Evolutionary conservation across 1,140 invertebrate genomes (phyloP).

Genomic region (Geopemphigus sp.): DNA sequence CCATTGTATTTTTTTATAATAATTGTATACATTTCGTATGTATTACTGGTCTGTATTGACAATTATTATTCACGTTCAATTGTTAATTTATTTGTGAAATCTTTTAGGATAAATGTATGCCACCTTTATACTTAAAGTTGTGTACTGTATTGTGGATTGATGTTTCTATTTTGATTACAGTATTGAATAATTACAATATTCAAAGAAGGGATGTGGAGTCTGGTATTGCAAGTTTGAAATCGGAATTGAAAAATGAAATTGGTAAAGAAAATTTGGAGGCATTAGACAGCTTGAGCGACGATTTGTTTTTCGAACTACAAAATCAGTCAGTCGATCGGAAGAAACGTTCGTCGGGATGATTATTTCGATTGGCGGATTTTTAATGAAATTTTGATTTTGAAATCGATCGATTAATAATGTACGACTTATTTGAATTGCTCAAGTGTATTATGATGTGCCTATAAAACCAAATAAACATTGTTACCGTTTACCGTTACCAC

Average conservation of each 20-base stretch:
- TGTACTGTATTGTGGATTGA: too few species aligned
- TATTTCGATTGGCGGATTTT: background rate
- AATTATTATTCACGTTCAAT: too few species aligned
- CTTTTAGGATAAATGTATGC: too few species aligned
- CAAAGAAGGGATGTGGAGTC: constrained; percentile 21
- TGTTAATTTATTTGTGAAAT: too few species aligned
- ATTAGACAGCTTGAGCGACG: constrained; percentile 50
- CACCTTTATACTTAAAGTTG: too few species aligned
- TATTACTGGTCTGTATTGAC: too few species aligned
- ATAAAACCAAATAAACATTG: background rate
- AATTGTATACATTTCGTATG: too few species aligned
- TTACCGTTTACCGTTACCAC: constrained; percentile 26
- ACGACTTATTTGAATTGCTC: constrained; percentile 30
- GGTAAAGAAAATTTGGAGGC: constrained; percentile 27
- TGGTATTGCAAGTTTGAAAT: constrained; percentile 20
- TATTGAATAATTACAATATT: constrained; percentile 1
- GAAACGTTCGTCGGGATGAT: background rate
- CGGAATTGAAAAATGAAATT: constrained; percentile 34
- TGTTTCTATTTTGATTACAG: background rate
- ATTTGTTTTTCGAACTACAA: constrained; percentile 51
- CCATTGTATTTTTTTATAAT: background rate
- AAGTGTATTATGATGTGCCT: background rate
- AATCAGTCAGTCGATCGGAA: background rate
- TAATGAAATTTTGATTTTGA: constrained; percentile 3
- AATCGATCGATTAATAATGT: background rate